Conservation (phyloP, 1,140 invertebrate species). For the Lordiphosa clarofinis region DNA sequence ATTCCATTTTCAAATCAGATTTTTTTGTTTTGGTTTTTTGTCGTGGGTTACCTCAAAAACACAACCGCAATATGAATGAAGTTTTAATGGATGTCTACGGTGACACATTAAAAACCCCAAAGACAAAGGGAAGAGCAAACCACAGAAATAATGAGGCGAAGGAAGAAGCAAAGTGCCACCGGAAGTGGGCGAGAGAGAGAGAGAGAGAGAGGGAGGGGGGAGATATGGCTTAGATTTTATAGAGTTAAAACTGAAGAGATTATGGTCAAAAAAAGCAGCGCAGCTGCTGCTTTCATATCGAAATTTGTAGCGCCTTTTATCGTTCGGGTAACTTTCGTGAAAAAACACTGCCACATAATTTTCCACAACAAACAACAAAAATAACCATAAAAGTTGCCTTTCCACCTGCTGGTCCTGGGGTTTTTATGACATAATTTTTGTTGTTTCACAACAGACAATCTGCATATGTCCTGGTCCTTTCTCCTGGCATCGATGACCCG, state of each 20-base stretch:
- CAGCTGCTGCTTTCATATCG: conserved; percentile 1
- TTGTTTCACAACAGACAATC: conserved; percentile 13
- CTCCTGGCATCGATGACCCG: conserved; percentile 12
- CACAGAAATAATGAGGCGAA: conserved; percentile 42
- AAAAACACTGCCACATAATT: conserved; percentile 8
- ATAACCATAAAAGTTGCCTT: conserved; percentile 16
- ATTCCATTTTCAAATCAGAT: conserved; percentile 38
- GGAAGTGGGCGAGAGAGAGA: background rate
- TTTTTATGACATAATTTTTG: conserved; percentile 27
- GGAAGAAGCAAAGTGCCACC: conserved; percentile 30
- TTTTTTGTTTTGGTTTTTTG: background rate
- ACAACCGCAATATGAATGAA: conserved; percentile 52
- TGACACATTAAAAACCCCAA: conserved; percentile 52
- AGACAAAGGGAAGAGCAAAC: conserved; percentile 23
- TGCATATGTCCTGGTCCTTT: background rate
- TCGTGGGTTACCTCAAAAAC: conserved; percentile 1
- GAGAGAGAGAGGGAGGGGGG: too few species aligned
- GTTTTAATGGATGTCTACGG: conserved; percentile 61
- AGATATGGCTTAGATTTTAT: too few species aligned
- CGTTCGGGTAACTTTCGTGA: background rate
- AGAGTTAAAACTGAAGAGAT: conserved; percentile 9
- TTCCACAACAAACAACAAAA: conserved; percentile 9
- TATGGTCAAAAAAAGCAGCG: background rate
- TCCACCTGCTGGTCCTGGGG: background rate
- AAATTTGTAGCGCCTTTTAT: conserved; percentile 9